A percentile compares a stretch with the other conserved stretches of the same genome.
Conservation (phyloP, 2,113 vertebrate genomes). For the Trematocara macrostoma region DNA sequence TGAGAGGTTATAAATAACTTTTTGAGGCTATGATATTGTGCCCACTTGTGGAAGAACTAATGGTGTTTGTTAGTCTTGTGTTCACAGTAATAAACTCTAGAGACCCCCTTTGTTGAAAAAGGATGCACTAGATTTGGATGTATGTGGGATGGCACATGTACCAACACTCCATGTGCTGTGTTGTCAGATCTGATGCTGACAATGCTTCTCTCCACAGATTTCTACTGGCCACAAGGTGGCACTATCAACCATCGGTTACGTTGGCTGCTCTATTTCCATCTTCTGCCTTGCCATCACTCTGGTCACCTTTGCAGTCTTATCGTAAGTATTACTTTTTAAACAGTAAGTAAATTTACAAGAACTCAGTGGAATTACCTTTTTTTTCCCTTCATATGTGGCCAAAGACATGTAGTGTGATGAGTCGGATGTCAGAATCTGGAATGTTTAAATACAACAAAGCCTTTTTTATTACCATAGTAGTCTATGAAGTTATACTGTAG, state of each 20-base stretch:
- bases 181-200: not conserved
- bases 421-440: not conserved
- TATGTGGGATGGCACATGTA: not conserved
- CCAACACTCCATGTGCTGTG: not conserved
- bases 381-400: not conserved
- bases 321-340: conserved; percentile 79
- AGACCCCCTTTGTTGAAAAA: not conserved
- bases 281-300: conserved; percentile 88
- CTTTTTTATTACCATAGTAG: not conserved
- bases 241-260: conserved; percentile 90
- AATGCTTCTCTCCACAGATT: conserved; percentile 73
- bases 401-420: not conserved
- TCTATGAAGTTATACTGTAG: not conserved
- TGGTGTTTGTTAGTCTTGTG: not conserved
- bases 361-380: not conserved
- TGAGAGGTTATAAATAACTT: not conserved
- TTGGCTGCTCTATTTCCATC: conserved; percentile 92
- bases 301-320: conserved; percentile 89
- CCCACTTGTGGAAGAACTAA: not conserved
- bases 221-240: conserved; percentile 83
- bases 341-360: not conserved
- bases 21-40: not conserved
- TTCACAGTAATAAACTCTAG: not conserved
- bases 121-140: not conserved
- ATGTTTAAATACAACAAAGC: not conserved